phyloP scores from a whole-genome alignment of 2,888 invertebrate genomes.

The Arge pagana region DNA sequence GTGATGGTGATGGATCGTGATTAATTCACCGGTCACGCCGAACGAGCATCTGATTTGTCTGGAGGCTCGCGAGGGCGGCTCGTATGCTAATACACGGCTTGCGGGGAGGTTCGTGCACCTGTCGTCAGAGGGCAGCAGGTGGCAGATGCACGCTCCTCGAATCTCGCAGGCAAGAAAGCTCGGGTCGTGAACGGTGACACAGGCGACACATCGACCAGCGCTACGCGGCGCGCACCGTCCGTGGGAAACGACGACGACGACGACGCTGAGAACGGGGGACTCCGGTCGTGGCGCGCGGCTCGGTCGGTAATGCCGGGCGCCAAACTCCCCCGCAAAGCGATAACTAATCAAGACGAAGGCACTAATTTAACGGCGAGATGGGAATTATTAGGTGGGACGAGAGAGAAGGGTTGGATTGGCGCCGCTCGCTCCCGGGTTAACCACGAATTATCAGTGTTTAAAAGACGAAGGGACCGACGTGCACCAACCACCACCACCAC shows the following conservation, averaged over 20 bases:
- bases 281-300: constrained; percentile 25
- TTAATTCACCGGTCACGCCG: too few species aligned
- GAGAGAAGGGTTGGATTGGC: constrained; percentile 9
- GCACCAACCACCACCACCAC: too few species aligned
- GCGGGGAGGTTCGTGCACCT: constrained; percentile 4
- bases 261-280: constrained; percentile 17
- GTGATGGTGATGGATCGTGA: too few species aligned
- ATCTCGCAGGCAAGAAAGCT: constrained; percentile 11
- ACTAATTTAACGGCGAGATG: constrained; percentile 15
- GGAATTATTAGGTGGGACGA: constrained; percentile 6
- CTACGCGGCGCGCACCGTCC: constrained; percentile 27
- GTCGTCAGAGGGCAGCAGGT: constrained; percentile 50
- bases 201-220: constrained; percentile 20
- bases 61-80: neutral
- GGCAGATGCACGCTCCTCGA: constrained; percentile 39
- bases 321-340: constrained; percentile 19
- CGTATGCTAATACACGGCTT: constrained; percentile 15
- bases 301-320: constrained; percentile 19
- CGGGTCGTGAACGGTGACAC: constrained; percentile 9
- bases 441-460: constrained; percentile 51
- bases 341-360: constrained; percentile 20
- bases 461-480: constrained; percentile 29
- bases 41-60: neutral
- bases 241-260: constrained; percentile 19
- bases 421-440: constrained; percentile 39